Conservation (phyloP, 2,113 vertebrate genomes). For the Lonchura striata region DNA sequence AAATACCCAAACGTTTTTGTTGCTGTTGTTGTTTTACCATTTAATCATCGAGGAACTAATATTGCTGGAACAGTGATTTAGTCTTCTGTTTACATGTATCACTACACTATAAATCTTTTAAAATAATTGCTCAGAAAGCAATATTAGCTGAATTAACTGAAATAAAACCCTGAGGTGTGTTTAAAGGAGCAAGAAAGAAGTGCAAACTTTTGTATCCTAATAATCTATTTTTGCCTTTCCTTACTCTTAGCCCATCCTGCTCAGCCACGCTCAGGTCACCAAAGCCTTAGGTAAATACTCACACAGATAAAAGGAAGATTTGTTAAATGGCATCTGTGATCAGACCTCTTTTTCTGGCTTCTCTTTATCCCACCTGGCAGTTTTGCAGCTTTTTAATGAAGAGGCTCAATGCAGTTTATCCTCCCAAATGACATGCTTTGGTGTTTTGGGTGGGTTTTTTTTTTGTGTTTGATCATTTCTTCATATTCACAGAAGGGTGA, state of each 20-base stretch:
- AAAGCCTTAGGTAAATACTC: background rate
- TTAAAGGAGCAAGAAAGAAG: background rate
- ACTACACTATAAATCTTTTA: background rate
- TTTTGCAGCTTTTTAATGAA: background rate
- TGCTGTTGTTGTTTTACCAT: background rate
- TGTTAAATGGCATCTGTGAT: background rate
- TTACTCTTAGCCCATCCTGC: background rate
- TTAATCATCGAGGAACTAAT: background rate
- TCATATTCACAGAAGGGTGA: background rate
- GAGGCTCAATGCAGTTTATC: background rate
- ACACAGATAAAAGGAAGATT: background rate
- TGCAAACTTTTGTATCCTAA: background rate
- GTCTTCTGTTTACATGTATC: background rate
- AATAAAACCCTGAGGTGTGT: background rate
- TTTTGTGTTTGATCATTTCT: background rate
- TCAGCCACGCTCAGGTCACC: background rate
- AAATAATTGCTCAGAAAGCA: background rate
- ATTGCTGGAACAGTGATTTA: background rate
- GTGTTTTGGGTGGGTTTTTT: rapidly evolving
- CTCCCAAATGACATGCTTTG: background rate
- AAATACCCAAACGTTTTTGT: background rate
- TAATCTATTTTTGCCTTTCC: background rate
- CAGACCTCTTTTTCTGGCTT: background rate
- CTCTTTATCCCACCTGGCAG: background rate
- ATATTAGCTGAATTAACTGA: background rate